Evolutionary conservation across 2,797 vertebrate genomes (phyloP).

Genomic region (Heterohyrax brucei): DNA sequence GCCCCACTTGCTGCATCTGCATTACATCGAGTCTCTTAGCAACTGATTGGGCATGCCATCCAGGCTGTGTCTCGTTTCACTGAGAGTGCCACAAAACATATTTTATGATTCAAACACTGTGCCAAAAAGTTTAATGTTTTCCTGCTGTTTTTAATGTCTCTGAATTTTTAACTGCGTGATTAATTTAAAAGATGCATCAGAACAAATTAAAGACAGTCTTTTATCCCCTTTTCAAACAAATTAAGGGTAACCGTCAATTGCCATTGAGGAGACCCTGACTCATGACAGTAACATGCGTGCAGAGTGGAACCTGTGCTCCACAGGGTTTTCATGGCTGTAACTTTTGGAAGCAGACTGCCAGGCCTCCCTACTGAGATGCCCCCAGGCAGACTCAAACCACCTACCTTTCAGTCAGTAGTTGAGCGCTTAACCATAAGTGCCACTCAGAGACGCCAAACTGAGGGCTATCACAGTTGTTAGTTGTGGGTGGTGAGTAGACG

Average conservation of each 20-base stretch:
- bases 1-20: constrained; percentile 61
- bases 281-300: no score
- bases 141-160: constrained; percentile 83
- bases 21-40: constrained; percentile 45
- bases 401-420: background rate
- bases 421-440: no score
- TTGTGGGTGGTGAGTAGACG: no score
- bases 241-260: constrained; percentile 16
- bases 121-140: constrained; percentile 82
- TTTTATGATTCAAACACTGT: constrained; percentile 78
- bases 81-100: constrained; percentile 36
- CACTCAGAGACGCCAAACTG: no score
- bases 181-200: constrained; percentile 82
- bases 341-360: no score
- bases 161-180: constrained; percentile 75
- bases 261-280: background rate
- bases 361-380: no score
- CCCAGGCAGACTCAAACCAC: no score
- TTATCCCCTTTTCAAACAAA: constrained; percentile 74
- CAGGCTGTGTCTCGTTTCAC: constrained; percentile 78
- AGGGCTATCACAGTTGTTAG: no score
- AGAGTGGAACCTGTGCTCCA: background rate
- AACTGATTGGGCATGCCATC: constrained; percentile 80
- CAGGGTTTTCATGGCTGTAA: background rate
- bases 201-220: constrained; percentile 84